These are phyloP conservation scores for Papilio polyxenes DNA, from an alignment of 1,140 invertebrate genomes.

Conservation along the genomic window DNA sequence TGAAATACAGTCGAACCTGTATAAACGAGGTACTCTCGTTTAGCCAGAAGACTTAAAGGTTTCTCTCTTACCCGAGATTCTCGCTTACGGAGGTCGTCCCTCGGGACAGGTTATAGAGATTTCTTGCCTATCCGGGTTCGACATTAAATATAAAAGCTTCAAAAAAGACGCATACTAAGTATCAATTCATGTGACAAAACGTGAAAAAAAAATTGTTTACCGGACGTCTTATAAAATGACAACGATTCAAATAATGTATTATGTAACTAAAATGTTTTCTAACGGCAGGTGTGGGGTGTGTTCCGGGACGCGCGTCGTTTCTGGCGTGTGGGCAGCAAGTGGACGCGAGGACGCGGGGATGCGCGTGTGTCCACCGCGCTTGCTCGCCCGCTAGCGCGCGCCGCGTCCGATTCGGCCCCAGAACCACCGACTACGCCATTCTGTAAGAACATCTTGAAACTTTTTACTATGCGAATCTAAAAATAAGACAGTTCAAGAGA, in stretches of 20 bases:
- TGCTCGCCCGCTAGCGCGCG: conserved; percentile 59
- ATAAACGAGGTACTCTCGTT: too few relatives aligned
- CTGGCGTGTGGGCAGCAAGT: conserved; percentile 85
- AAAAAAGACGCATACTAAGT: too few relatives aligned
- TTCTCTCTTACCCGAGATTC: too few relatives aligned
- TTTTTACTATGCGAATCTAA: too few relatives aligned
- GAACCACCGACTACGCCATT: conserved; percentile 50
- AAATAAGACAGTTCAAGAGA: background rate
- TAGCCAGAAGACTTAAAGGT: too few relatives aligned
- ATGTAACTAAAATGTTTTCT: background rate
- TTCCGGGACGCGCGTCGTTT: conserved; percentile 85
- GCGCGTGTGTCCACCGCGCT: conserved; percentile 50
- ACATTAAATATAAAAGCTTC: too few relatives aligned
- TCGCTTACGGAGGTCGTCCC: too few relatives aligned
- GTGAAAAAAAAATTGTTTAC: too few relatives aligned
- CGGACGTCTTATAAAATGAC: background rate
- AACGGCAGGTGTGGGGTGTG: conserved; percentile 83
- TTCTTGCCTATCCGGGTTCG: too few relatives aligned
- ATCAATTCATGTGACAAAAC: too few relatives aligned
- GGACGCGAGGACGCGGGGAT: conserved; percentile 66
- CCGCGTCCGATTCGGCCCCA: conserved; percentile 59
- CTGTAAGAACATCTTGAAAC: conserved; percentile 43
- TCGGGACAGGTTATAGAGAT: too few relatives aligned
- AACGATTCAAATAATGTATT: background rate
- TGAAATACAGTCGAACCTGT: too few relatives aligned